Conservation (phyloP, 2,888 invertebrate species). For the Cetonia aurata region DNA sequence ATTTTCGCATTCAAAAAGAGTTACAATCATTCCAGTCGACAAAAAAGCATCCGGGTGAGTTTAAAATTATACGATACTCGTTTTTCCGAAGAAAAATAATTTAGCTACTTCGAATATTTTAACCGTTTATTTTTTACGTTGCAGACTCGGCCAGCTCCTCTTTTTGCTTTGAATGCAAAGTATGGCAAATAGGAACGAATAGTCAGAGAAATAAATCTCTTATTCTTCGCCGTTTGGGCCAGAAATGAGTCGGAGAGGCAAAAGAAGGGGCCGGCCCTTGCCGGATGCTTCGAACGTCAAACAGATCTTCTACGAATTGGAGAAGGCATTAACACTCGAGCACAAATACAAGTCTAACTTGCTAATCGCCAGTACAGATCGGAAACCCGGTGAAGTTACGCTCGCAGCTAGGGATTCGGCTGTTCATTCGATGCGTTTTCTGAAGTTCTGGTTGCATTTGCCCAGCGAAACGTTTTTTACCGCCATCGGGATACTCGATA, state of each 20-base stretch:
- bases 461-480: slow-evolving; percentile 83
- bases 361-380: slow-evolving; percentile 54
- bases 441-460: slow-evolving; percentile 88
- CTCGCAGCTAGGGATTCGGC: slow-evolving; percentile 83
- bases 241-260: slow-evolving; percentile 60
- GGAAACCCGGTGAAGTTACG: slow-evolving; percentile 76
- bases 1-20: slow-evolving; percentile 15
- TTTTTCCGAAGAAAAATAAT: neutral
- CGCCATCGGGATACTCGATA: slow-evolving; percentile 84
- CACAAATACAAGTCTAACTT: slow-evolving; percentile 58
- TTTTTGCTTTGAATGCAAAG: slow-evolving; percentile 52
- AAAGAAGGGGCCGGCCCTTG: slow-evolving; percentile 64
- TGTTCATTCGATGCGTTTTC: slow-evolving; percentile 83
- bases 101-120: neutral
- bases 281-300: slow-evolving; percentile 63
- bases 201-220: slow-evolving; percentile 25
- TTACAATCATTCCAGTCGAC: slow-evolving; percentile 35
- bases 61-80: neutral
- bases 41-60: slow-evolving; percentile 52
- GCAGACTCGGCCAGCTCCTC: slow-evolving; percentile 53
- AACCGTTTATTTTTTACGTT: slow-evolving; percentile 19
- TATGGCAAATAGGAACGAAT: slow-evolving; percentile 49
- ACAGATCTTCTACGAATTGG: slow-evolving; percentile 59
- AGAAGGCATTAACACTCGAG: slow-evolving; percentile 60
- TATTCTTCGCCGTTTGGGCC: slow-evolving; percentile 41